A percentile compares a stretch with the other conserved stretches of the same genome.
Evolutionary conservation across 2,888 invertebrate species (phyloP).

Genomic region (Limulus polyphemus): DNA sequence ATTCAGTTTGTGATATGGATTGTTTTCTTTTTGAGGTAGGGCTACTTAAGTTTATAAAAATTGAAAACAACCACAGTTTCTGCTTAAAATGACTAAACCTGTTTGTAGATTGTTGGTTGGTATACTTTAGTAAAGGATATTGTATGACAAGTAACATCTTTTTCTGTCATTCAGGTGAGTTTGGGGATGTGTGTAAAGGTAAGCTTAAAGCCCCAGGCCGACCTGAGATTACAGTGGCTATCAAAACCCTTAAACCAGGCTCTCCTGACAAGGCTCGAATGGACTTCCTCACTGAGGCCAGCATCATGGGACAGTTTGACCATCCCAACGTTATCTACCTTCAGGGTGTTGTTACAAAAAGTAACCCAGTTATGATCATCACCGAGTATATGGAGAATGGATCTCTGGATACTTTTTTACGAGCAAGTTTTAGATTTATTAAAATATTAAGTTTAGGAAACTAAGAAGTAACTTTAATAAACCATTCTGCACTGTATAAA

Average conservation of each 20-base stretch:
- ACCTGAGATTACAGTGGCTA: slow-evolving; percentile 76
- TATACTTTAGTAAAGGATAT: no score
- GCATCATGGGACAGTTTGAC: slow-evolving; percentile 99
- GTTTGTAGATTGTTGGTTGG: no score
- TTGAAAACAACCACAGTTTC: no score
- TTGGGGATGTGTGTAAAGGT: slow-evolving; percentile 96
- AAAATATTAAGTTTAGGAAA: no score
- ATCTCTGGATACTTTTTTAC: slow-evolving; percentile 86
- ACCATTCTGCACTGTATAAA: no score
- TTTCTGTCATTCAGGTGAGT: slow-evolving; percentile 52
- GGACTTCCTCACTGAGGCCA: slow-evolving; percentile 96
- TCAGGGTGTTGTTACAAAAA: slow-evolving; percentile 91
- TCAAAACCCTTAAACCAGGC: slow-evolving; percentile 79
- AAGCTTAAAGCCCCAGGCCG: slow-evolving; percentile 74
- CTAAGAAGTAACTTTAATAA: no score
- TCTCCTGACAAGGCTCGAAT: slow-evolving; percentile 85
- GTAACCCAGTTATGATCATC: slow-evolving; percentile 95
- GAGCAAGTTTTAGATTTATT: slow-evolving; percentile 41
- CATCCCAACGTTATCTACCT: slow-evolving; percentile 98
- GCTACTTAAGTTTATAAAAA: no score
- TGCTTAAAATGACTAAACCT: no score
- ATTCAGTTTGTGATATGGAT: no score
- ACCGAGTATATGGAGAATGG: slow-evolving; percentile 99
- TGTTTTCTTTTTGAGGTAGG: no score
- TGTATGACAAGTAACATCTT: no score